Conservation (phyloP, 1,140 invertebrate genomes). For the Hylaeus volcanicus region DNA sequence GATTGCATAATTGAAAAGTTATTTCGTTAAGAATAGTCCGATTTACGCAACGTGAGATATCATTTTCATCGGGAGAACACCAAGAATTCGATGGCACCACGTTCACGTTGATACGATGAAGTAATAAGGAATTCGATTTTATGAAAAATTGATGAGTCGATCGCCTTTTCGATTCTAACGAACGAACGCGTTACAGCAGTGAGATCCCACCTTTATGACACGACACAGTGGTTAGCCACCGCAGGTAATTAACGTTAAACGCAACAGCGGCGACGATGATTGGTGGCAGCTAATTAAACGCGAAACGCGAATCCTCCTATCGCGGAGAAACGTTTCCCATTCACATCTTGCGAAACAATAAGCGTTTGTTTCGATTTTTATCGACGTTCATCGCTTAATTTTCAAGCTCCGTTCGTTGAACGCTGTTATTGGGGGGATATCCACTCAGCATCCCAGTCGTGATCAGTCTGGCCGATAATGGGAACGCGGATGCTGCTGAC, state of each 20-base stretch:
- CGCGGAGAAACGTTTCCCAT: not conserved
- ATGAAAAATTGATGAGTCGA: too few relatives aligned
- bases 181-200: too few relatives aligned
- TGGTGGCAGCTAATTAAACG: not conserved
- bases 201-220: not conserved
- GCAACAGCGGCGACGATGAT: not conserved
- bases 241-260: not conserved
- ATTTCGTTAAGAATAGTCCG: too few relatives aligned
- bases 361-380: slow-evolving; percentile 2
- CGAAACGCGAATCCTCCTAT: not conserved
- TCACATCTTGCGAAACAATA: not conserved
- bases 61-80: too few relatives aligned
- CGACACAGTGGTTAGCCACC: not conserved
- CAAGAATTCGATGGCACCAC: too few relatives aligned
- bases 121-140: too few relatives aligned
- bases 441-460: not conserved
- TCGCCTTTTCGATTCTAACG: too few relatives aligned
- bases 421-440: not conserved
- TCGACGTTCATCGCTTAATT: not conserved
- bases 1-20: too few relatives aligned
- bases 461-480: not conserved
- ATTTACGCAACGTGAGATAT: too few relatives aligned
- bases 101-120: too few relatives aligned
- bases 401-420: not conserved
- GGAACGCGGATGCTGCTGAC: slow-evolving; percentile 8